A percentile compares a stretch with the other conserved stretches of the same genome.
Conservation (phyloP, 2,888 invertebrate genomes). For the Drosophila prolongata region DNA sequence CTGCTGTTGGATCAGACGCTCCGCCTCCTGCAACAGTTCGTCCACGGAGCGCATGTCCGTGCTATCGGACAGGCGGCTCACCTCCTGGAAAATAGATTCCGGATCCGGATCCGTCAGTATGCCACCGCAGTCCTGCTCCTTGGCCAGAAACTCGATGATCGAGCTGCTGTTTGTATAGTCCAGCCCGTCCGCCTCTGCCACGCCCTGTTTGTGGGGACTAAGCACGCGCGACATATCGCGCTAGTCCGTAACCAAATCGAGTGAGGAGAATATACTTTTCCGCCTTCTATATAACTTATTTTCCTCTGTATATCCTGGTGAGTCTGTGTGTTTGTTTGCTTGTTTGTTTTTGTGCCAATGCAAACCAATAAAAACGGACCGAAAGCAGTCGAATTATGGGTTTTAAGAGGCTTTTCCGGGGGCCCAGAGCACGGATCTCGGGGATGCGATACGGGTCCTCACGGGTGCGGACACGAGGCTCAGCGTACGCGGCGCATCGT, state of each 20-base stretch:
- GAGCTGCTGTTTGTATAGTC: slow-evolving; percentile 83
- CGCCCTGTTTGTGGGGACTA: slow-evolving; percentile 63
- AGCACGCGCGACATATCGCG: slow-evolving; percentile 75
- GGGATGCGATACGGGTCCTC: slow-evolving; percentile 15
- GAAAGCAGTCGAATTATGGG: neutral
- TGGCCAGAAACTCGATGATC: slow-evolving; percentile 83
- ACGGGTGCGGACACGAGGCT: slow-evolving; percentile 19
- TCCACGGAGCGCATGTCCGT: slow-evolving; percentile 86
- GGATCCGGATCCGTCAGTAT: slow-evolving; percentile 85
- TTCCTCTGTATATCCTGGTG: neutral
- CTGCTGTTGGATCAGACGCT: slow-evolving; percentile 84
- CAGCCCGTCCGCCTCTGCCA: slow-evolving; percentile 45
- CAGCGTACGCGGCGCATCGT: slow-evolving; percentile 29
- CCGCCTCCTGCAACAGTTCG: slow-evolving; percentile 87
- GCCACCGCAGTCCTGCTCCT: slow-evolving; percentile 81
- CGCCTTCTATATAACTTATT: slow-evolving; percentile 5
- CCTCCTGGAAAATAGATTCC: slow-evolving; percentile 89
- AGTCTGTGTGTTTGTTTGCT: neutral
- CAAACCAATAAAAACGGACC: slow-evolving; percentile 4
- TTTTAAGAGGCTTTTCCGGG: neutral
- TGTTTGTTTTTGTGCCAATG: slow-evolving; percentile 1
- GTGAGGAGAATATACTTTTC: neutral
- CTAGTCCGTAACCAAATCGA: neutral
- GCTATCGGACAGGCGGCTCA: slow-evolving; percentile 86
- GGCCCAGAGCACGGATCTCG: slow-evolving; percentile 8